Evolutionary conservation across 64 coral and sea anemone species (phyloP).

Genomic region (Dendrophyllia cribrosa): DNA sequence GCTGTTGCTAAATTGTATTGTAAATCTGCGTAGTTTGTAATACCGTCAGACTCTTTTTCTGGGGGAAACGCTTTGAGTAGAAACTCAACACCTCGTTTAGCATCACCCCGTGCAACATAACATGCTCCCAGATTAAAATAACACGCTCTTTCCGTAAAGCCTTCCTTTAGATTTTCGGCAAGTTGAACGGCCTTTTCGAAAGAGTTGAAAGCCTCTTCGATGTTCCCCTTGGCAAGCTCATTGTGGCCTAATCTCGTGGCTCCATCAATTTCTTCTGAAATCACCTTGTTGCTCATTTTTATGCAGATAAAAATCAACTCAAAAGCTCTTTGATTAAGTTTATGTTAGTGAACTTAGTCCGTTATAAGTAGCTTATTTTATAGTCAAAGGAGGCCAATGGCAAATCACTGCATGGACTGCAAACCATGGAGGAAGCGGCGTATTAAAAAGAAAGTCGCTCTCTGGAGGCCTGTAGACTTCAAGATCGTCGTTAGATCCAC

Average conservation of each 20-base stretch:
- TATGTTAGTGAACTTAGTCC: too few species aligned
- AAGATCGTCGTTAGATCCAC: too few species aligned
- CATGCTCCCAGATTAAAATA: conserved; percentile 97
- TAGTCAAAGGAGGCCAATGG: too few species aligned
- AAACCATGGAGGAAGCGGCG: too few species aligned
- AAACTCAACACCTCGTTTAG: conserved; percentile 87
- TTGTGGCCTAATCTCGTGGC: conserved; percentile 85
- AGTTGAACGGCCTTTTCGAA: conserved; percentile 89
- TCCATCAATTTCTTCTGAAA: conserved; percentile 75
- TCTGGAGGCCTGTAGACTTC: too few species aligned
- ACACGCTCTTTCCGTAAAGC: conserved; percentile 93
- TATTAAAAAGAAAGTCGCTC: too few species aligned
- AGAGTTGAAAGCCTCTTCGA: conserved; percentile 70
- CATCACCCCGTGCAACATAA: conserved; percentile 90
- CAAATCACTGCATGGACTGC: too few species aligned
- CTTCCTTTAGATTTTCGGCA: conserved; percentile 73
- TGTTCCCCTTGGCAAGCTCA: conserved; percentile 71
- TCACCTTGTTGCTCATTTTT: conserved; percentile 5
- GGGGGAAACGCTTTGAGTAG: conserved; percentile 91
- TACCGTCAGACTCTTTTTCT: conserved; percentile 80
- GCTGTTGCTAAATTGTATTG: conserved; percentile 96
- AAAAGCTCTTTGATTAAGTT: too few species aligned
- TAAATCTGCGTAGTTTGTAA: conserved; percentile 87
- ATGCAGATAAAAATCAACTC: too few species aligned
- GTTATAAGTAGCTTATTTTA: too few species aligned